Conservation (phyloP, 2,113 vertebrate species). For the Microtus richardsoni region DNA sequence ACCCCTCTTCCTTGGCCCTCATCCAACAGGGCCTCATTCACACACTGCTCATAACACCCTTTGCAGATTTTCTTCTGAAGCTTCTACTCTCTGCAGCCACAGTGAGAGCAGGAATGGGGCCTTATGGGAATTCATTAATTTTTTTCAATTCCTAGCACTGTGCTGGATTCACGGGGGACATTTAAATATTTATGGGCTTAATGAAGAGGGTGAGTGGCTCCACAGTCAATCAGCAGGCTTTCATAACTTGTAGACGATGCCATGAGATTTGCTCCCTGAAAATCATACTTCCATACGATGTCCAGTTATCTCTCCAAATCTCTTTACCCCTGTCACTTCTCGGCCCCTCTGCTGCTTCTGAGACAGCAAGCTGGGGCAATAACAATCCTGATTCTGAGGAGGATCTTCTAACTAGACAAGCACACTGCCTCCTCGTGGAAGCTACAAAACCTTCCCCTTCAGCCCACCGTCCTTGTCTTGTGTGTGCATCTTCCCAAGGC, state of each 20-base stretch:
- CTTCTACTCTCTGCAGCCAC: not conserved
- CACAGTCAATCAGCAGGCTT: not conserved
- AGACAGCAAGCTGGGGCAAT: not conserved
- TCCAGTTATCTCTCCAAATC: not conserved
- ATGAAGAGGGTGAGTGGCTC: not conserved
- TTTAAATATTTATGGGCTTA: conserved; percentile 31
- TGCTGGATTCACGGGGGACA: not conserved
- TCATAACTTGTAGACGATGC: not conserved
- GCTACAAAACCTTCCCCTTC: not conserved
- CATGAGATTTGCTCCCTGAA: not conserved
- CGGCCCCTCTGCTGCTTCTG: not conserved
- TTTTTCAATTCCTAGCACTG: not conserved
- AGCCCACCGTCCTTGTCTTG: not conserved
- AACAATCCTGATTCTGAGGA: not conserved
- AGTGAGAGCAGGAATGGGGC: not conserved
- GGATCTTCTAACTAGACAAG: not conserved
- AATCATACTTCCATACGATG: not conserved
- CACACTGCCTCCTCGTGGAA: not conserved
- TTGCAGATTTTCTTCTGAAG: not conserved
- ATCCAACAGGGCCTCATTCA: not conserved
- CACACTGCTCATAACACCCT: not conserved
- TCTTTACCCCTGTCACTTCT: not conserved
- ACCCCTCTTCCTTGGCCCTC: not conserved
- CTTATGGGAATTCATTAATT: not conserved
- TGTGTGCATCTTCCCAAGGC: not conserved